Evolutionary conservation across 2,888 invertebrate genomes (phyloP).

Genomic region (Maniola hyperantus): DNA sequence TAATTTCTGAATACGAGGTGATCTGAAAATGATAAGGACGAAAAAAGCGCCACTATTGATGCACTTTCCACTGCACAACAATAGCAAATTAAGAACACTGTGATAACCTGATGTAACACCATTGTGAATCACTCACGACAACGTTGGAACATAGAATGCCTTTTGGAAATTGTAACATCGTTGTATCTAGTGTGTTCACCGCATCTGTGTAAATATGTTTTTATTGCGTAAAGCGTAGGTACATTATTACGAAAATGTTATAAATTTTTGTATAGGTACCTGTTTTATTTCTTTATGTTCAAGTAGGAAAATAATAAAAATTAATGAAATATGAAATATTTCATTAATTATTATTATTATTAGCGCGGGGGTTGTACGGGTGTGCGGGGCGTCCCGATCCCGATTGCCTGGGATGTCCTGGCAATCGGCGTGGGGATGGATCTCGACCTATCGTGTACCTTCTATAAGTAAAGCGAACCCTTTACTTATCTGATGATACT

Average conservation of each 20-base stretch:
- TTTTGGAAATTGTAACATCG: conserved; percentile 13
- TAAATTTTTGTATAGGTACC: not conserved
- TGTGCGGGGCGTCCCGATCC: no score
- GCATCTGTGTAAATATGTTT: conserved; percentile 56
- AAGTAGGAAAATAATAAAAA: not conserved
- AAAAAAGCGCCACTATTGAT: conserved; percentile 52
- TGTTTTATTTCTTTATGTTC: not conserved
- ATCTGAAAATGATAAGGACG: conserved; percentile 69
- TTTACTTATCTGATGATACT: no score
- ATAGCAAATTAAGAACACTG: conserved; percentile 31
- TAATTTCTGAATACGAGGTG: conserved; percentile 70
- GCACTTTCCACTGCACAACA: conserved; percentile 34
- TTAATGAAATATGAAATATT: not conserved
- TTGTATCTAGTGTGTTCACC: not conserved
- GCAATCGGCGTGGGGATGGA: no score
- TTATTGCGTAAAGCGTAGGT: conserved; percentile 15
- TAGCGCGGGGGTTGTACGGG: no score
- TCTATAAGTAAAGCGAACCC: no score
- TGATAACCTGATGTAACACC: conserved; percentile 33
- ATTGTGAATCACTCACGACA: conserved; percentile 38
- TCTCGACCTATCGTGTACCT: no score
- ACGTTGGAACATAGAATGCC: conserved; percentile 42
- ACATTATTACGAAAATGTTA: not conserved
- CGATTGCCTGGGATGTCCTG: no score
- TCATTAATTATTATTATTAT: no score